These are phyloP conservation scores for Phengaris alcon DNA, from an alignment of 2,888 invertebrate genomes.

Conservation along the genomic window DNA sequence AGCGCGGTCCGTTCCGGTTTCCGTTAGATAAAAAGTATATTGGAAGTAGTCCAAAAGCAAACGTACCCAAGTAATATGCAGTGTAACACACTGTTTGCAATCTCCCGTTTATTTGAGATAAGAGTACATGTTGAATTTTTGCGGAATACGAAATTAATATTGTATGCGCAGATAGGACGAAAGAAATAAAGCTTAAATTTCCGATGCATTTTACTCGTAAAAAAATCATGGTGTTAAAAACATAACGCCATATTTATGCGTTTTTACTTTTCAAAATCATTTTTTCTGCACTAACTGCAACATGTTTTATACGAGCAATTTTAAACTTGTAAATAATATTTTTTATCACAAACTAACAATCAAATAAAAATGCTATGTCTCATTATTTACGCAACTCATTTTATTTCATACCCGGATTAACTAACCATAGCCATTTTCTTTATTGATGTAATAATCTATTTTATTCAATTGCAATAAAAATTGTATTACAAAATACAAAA, in stretches of 20 bases:
- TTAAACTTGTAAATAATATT: neutral
- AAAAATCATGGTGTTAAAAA: neutral
- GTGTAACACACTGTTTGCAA: conserved; percentile 34
- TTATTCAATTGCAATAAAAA: neutral
- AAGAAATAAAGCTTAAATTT: conserved; percentile 3
- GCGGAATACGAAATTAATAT: conserved; percentile 21
- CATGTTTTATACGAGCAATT: neutral
- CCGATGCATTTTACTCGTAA: neutral
- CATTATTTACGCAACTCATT: neutral
- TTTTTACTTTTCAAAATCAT: neutral
- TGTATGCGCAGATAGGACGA: neutral
- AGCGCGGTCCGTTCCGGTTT: conserved; percentile 37
- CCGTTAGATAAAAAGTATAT: conserved; percentile 40
- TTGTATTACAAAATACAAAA: neutral
- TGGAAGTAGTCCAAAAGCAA: conserved; percentile 40
- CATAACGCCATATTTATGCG: neutral
- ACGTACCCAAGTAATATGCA: conserved; percentile 37
- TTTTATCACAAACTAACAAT: too few species aligned
- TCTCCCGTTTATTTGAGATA: conserved; percentile 33
- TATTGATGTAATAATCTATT: neutral
- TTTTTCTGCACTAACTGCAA: neutral
- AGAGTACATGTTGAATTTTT: conserved; percentile 30
- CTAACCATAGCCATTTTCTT: conserved; percentile 6
- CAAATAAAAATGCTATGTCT: neutral
- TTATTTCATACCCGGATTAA: neutral